phyloP scores from a whole-genome alignment of 2,797 vertebrate genomes.

The Tympanoctomys barrerae region DNA sequence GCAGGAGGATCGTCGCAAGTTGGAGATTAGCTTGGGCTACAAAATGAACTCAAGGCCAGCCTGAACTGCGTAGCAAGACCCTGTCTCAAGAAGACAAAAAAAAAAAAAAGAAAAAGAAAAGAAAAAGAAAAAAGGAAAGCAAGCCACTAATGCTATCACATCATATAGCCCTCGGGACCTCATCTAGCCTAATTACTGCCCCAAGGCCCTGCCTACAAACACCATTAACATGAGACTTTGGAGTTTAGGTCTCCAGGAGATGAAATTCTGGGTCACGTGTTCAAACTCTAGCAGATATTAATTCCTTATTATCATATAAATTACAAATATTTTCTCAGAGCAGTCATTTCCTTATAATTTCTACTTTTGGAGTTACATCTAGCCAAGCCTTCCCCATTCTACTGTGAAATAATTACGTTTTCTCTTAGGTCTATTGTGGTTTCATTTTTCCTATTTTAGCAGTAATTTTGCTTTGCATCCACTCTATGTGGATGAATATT shows the following conservation, averaged over 20 bases:
- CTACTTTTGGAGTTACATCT: background rate
- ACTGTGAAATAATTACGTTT: background rate
- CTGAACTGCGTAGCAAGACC: too few relatives aligned
- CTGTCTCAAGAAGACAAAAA: too few relatives aligned
- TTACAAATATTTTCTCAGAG: background rate
- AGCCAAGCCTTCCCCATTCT: background rate
- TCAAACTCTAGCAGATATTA: background rate
- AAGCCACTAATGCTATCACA: background rate
- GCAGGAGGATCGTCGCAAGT: too few relatives aligned
- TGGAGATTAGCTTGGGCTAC: too few relatives aligned
- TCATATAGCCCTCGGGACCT: background rate
- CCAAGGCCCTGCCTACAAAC: background rate
- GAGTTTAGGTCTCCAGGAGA: background rate
- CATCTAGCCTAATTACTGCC: background rate
- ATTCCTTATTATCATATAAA: background rate
- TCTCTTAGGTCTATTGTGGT: background rate
- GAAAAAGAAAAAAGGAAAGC: too few relatives aligned
- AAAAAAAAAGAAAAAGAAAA: too few relatives aligned
- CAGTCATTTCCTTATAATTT: background rate
- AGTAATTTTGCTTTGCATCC: background rate
- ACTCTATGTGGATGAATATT: background rate
- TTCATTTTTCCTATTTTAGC: conserved; percentile 3
- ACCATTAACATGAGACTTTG: background rate
- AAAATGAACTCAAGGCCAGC: too few relatives aligned
- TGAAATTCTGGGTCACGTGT: background rate